Evolutionary conservation across 2,888 invertebrate genomes (phyloP).

Genomic region (Scelioninae gen. 1): DNA sequence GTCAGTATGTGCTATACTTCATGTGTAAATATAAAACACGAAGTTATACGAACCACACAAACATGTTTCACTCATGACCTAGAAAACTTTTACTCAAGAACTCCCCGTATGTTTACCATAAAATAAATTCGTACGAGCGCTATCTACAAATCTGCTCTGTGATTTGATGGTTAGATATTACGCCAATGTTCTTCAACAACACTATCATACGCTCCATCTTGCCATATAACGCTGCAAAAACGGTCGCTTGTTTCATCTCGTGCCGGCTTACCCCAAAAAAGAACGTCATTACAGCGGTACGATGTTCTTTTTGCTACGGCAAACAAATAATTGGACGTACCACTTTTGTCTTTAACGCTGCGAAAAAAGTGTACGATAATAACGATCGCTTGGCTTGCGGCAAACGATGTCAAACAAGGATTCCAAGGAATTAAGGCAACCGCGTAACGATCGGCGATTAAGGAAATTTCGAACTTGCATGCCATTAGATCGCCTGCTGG

Average conservation of each 20-base stretch:
- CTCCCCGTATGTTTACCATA: no score
- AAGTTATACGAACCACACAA: no score
- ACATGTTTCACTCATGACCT: no score
- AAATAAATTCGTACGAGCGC: no score
- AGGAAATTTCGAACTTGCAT: conserved; percentile 63
- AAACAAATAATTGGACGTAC: conserved; percentile 18
- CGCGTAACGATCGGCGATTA: conserved; percentile 61
- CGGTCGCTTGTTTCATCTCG: not conserved
- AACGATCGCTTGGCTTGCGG: conserved; percentile 17
- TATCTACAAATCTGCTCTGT: not conserved
- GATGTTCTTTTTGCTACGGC: not conserved
- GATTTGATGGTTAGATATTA: conserved; percentile 7
- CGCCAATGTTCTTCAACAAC: conserved; percentile 2
- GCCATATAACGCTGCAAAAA: not conserved
- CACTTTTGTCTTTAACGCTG: conserved; percentile 12
- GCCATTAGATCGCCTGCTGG: conserved; percentile 73
- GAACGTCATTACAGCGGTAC: conserved; percentile 16
- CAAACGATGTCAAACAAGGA: conserved; percentile 37
- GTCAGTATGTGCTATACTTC: no score
- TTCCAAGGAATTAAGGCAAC: conserved; percentile 44
- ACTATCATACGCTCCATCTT: conserved; percentile 1
- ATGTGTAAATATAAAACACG: no score
- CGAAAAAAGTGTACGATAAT: conserved; percentile 10
- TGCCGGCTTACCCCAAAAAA: not conserved
- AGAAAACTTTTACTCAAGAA: no score